A percentile compares a stretch with the other conserved stretches of the same genome.
phyloP scores from a whole-genome alignment of 2,888 invertebrate species.

The Acanthosepion esculentum region DNA sequence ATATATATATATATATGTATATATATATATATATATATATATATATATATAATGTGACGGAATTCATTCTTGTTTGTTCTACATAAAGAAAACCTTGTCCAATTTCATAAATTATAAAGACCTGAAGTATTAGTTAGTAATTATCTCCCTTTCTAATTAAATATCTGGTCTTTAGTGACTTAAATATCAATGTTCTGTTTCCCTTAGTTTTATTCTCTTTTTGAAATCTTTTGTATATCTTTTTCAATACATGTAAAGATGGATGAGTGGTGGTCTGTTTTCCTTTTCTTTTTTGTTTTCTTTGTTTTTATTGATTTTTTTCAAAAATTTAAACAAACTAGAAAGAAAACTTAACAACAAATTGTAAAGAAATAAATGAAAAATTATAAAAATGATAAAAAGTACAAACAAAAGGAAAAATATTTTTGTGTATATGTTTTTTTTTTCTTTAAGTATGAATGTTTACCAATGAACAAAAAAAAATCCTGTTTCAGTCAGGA shows the following conservation, averaged over 20 bases:
- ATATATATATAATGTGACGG: background rate
- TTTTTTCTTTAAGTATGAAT: background rate
- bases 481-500: background rate
- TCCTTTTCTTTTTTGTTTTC: background rate
- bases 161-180: background rate
- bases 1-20: no score
- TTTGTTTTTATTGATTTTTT: background rate
- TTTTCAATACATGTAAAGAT: constrained; percentile 9
- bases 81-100: background rate
- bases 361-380: background rate
- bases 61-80: background rate
- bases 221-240: background rate
- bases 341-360: background rate
- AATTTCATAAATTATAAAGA: background rate
- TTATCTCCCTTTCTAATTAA: background rate
- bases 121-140: background rate
- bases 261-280: constrained; percentile 23
- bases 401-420: background rate
- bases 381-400: background rate
- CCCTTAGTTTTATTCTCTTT: background rate
- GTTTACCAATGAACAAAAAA: constrained; percentile 1
- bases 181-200: background rate
- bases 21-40: background rate
- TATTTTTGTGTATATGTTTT: background rate
- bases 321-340: background rate